Base-by-base conservation (phyloP, 2,113 vertebrate species). In the Hyla sarda region DNA sequence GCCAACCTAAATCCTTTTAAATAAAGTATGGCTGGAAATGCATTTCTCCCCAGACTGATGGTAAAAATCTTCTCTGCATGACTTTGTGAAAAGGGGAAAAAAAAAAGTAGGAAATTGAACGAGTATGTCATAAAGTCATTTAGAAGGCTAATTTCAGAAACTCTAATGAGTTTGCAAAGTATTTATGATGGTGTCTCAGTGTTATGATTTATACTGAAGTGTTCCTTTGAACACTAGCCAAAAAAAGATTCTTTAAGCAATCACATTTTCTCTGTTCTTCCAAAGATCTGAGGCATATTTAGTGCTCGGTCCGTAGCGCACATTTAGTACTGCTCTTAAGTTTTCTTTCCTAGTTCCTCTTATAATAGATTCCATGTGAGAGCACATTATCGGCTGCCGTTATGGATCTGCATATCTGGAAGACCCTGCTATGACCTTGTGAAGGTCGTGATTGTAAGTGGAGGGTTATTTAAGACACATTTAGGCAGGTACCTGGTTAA, bases 91-190 rank as follows among this genome's bases (percentile, higher is more conserved):
- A 72, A 25, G 50, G 25, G 54, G 32, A 84, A 41, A 84, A 41
- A n/a, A 85, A 85, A 21, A 86, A 41, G 34, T 79, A n/a, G 65
- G 58, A 86, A 80, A 86, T 73, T 80, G 77, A 86, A 78, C 45
- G 77, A 86, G 67, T 54, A 80, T 85, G 75, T 45, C 84, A 79
- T 79, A 56, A 69, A 58, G 65, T 86, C 62, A 81, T 81, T 86
- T 86, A 81, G 84, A 56, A 86, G 77, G 84, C 65, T 86, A 86
- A 86, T 86, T 86, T 86, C 76, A 81, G 84, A 72, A 72, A 72
- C 65, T 58, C 76, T 86, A 86, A 86, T 81, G 84, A 80, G 76
- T 86, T 86, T 86, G 84, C 76, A 58, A 81, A 73, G 84, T 86
- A 86, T 86, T 86, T 86, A 86, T 86, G 76, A 86, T 86, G 77